Evolutionary conservation across 1,140 invertebrate genomes (phyloP), one percentile per base, ranked within the genome.

Genomic region (Agrypnia vestita): DNA sequence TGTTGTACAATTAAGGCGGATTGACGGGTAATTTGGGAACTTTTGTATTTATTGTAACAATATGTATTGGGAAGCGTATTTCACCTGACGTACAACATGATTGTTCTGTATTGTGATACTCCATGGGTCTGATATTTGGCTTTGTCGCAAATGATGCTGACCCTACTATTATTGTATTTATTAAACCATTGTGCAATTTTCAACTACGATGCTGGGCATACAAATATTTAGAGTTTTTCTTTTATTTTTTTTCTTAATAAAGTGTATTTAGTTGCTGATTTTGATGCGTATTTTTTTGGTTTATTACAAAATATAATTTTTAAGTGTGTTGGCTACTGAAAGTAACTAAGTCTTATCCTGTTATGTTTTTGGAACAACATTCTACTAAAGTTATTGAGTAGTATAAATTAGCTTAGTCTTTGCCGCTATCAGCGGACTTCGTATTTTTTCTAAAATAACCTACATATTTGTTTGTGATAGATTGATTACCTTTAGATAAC

Each of bases 381-480:
- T 67, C 25, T 43, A 46, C 35, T 67, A 67, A 43, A 19, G 44
- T 35, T 51, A 71, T 71, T 4, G 46, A 64, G 61, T 74, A 74
- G 75, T 47, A 35, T 76, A 49, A 67, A 62, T 43, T 76, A 76
- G 75, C 19, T 47, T 76, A 76, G 75, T 17, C 47, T 35, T 19
- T 35, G 25, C 25, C 25, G 25, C 25, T 35, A 35, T 35, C 6
- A 35, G 25, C 25, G 25, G 25, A 3, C 25, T 35, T 55, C 49
- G 11, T 76, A 62, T 76, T 19, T 78, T 69, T 71, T 67, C 9
- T 78, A 59, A 59, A 59, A 61, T 78, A 55, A 78, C 72, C 55
- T 61, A 35, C 25, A 35, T 35, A 69, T 78, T 78, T 78, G 76
- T 78, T 78, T 78, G 77, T 78, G 77, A 78, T 78, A 78, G 77